Evolutionary conservation across 2,888 invertebrate genomes (phyloP), one percentile per base, ranked within the genome.

Genomic region (Ptychoptera contaminata): DNA sequence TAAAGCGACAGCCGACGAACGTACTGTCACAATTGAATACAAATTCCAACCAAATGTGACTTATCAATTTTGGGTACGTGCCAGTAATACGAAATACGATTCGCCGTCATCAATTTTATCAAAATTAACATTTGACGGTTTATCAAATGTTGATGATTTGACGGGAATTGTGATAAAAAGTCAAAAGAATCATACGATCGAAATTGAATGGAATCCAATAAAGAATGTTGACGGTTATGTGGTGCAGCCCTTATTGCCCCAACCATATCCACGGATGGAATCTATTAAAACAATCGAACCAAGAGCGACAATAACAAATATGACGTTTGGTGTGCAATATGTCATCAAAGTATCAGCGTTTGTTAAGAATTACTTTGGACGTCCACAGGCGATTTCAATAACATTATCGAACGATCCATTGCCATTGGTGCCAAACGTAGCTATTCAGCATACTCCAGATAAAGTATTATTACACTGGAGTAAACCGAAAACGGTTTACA

Each of bases 401-500:
- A 54, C 57, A n/a, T 70, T 72, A 1, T 52, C 53, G 16, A 65
- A 66, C 12, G 55, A 52, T 15, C 50, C 55, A 6, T 47, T 63
- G 42, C 60, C 61, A 8, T 54, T 54, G 16, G 48, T 62, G 7
- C 48, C 48, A 8, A 10, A 44, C 29, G 32, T 48, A n/a, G 32
- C 37, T 11, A 53, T 72, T 0, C 73, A 73, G 55, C 68, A 70
- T 2, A 66, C 69, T 37, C 71, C 74, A 1, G 78, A 77, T 0
- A 63, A 76, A 0, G 78, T 82, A 0, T 72, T 74, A 50, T 55
- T 87, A 12, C 65, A 63, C 8, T 87, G 87, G 86, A 65, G 71
- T 11, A 68, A 68, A 16, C 62, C 67, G 0, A 63, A 60, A 42
- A 35, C 68, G n/a, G 54, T 66, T 5, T 49, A 52, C 8, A 11